Conservation (phyloP, 1,140 invertebrate species). For the Aleiodes sp. region DNA sequence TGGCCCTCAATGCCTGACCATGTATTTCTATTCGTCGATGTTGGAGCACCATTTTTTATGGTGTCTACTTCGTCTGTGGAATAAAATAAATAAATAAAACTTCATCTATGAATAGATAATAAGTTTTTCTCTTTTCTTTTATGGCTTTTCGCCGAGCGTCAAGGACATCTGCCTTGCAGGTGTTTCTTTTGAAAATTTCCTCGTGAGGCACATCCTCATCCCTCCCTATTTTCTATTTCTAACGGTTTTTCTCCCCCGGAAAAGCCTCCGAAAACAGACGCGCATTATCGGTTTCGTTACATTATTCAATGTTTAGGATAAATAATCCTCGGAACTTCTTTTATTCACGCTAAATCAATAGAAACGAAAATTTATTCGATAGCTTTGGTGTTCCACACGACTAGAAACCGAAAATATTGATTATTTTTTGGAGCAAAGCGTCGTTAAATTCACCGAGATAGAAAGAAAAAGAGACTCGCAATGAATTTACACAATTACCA, state of each 20-base stretch:
- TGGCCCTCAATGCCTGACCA: conserved; percentile 27
- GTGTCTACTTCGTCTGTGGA: neutral
- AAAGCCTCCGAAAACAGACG: too few relatives aligned
- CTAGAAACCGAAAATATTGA: conserved; percentile 4
- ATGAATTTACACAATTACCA: neutral
- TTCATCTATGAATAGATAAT: too few relatives aligned
- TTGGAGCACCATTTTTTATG: conserved; percentile 11
- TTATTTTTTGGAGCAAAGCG: neutral
- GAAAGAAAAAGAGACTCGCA: neutral
- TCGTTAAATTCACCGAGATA: neutral
- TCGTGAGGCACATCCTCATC: too few relatives aligned
- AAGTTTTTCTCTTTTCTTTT: neutral
- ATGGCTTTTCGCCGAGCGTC: neutral
- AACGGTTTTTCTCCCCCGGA: neutral
- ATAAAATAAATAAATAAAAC: too few relatives aligned
- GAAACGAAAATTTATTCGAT: too few relatives aligned
- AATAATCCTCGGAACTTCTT: too few relatives aligned
- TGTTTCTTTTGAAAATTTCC: neutral
- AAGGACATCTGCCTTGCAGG: neutral
- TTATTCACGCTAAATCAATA: too few relatives aligned
- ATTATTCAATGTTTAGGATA: too few relatives aligned
- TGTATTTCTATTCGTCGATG: conserved; percentile 8
- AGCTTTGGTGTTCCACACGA: too few relatives aligned
- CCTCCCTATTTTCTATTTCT: neutral
- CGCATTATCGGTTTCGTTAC: too few relatives aligned